Conservation (phyloP, 2,888 invertebrate genomes). For the Diplazon laetatorius region DNA sequence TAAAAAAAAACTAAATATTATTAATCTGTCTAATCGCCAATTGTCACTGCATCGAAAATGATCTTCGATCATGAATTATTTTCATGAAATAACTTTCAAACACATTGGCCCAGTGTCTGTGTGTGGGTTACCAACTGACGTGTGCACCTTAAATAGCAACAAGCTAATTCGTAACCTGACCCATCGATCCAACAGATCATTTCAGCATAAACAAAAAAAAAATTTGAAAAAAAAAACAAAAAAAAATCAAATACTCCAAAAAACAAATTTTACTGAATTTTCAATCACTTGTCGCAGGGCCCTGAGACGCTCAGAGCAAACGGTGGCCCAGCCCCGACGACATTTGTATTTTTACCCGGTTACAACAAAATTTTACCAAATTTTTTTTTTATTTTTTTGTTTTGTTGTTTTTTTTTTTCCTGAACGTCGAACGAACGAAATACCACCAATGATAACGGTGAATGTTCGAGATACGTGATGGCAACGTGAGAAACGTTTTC, state of each 20-base stretch:
- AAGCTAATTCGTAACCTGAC: conserved; percentile 63
- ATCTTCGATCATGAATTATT: too few relatives aligned
- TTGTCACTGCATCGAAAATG: too few relatives aligned
- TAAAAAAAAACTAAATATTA: too few relatives aligned
- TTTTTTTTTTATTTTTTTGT: conserved; percentile 18
- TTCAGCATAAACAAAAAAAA: conserved; percentile 50
- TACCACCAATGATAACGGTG: conserved; percentile 66
- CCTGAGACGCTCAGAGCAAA: background rate
- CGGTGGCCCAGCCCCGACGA: conserved; percentile 3
- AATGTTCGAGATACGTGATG: conserved; percentile 51
- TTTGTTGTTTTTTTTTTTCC: background rate
- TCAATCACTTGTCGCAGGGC: background rate
- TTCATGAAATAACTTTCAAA: conserved; percentile 38
- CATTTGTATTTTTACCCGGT: conserved; percentile 22
- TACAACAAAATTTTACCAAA: conserved; percentile 43
- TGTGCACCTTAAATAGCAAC: conserved; percentile 70
- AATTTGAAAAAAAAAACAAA: too few relatives aligned
- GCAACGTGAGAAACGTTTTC: conserved; percentile 52
- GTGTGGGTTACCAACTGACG: conserved; percentile 67
- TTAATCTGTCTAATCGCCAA: background rate
- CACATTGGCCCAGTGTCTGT: conserved; percentile 60
- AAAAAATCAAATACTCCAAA: too few relatives aligned
- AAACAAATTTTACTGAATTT: conserved; percentile 1
- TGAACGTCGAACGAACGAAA: conserved; percentile 49
- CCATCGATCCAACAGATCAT: conserved; percentile 64